These are phyloP conservation scores for Dicrostonyx torquatus DNA, from an alignment of 2,797 vertebrate genomes.

Conservation along the genomic window DNA sequence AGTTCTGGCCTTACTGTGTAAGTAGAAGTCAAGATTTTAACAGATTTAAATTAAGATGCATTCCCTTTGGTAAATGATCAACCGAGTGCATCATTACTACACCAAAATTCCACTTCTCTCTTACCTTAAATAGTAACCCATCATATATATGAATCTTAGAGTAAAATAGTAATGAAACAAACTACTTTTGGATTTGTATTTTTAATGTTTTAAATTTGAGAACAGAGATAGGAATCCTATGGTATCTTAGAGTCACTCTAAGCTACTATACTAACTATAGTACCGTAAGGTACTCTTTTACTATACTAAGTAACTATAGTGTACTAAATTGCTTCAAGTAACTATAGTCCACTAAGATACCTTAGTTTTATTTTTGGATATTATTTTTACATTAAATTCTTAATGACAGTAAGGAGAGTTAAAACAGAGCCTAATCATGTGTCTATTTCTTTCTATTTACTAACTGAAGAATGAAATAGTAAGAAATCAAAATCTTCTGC, in stretches of 20 bases:
- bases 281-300: not conserved
- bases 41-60: not conserved
- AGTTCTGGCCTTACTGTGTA: not conserved
- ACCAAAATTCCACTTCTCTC: not conserved
- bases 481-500: not conserved
- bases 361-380: not conserved
- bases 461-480: not conserved
- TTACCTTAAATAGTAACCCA: not conserved
- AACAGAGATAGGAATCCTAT: not conserved
- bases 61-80: not conserved
- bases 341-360: too few species aligned
- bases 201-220: not conserved
- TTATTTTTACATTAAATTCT: not conserved
- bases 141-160: not conserved
- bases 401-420: not conserved
- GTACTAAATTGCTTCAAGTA: not conserved
- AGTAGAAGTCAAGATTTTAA: not conserved
- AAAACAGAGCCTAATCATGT: not conserved
- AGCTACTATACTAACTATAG: too few species aligned
- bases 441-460: not conserved
- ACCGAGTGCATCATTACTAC: not conserved
- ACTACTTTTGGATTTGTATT: not conserved
- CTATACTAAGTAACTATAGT: not conserved
- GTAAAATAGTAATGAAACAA: not conserved
- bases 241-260: not conserved